Evolutionary conservation across 2,797 vertebrate species (phyloP).

Genomic region (Anniella stebbinsi): DNA sequence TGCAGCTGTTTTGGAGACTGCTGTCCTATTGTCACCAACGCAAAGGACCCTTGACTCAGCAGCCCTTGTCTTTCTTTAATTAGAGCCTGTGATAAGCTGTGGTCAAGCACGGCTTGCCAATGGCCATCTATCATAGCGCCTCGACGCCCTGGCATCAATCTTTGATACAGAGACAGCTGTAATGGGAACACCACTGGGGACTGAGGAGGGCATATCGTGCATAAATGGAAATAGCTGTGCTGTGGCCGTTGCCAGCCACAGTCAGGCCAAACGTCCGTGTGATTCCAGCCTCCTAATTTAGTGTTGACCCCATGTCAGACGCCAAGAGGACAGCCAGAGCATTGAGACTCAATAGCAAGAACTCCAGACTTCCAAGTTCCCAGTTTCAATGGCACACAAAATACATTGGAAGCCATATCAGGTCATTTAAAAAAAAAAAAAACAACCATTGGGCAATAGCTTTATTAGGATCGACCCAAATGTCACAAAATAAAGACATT

Average conservation of each 20-base stretch:
- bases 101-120: slow-evolving; percentile 81
- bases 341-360: too few relatives aligned
- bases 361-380: background rate
- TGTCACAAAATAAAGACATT: background rate
- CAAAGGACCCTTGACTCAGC: slow-evolving; percentile 74
- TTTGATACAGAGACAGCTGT: slow-evolving; percentile 82
- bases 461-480: background rate
- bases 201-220: slow-evolving; percentile 78
- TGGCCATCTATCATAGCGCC: slow-evolving; percentile 82
- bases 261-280: slow-evolving; percentile 61
- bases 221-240: slow-evolving; percentile 82
- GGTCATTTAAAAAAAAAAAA: background rate
- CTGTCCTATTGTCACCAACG: slow-evolving; percentile 81
- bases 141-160: slow-evolving; percentile 81
- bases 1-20: slow-evolving; percentile 77
- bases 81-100: slow-evolving; percentile 79
- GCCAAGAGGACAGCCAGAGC: background rate
- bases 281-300: slow-evolving; percentile 81
- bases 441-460: background rate
- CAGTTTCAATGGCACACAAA: background rate
- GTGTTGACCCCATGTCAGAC: slow-evolving; percentile 82
- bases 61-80: slow-evolving; percentile 83
- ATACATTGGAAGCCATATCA: background rate
- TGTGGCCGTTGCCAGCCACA: slow-evolving; percentile 63
- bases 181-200: slow-evolving; percentile 66